These are phyloP conservation scores for Megalops atlanticus DNA, from an alignment of 2,113 vertebrate species.

Conservation along the genomic window DNA sequence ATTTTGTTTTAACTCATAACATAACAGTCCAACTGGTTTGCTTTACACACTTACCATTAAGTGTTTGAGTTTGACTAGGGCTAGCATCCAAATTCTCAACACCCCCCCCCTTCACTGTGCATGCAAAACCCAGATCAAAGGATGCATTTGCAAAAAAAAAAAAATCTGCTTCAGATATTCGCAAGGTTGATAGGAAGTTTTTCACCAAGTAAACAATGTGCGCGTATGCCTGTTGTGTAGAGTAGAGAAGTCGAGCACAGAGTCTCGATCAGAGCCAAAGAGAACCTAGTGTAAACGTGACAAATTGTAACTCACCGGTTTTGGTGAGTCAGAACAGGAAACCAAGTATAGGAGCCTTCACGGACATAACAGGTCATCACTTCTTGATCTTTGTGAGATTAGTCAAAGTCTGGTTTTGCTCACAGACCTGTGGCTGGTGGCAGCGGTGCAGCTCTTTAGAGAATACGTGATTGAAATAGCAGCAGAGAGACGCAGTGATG, in stretches of 20 bases:
- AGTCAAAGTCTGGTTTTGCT: conserved; percentile 58
- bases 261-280: conserved; percentile 37
- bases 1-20: too few species aligned
- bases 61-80: too few species aligned
- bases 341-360: conserved; percentile 62
- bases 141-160: conserved; percentile 42
- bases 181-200: not conserved
- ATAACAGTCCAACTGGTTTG: too few species aligned
- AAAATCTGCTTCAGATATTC: conserved; percentile 47
- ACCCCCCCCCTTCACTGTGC: not conserved
- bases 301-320: conserved; percentile 67
- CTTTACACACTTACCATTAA: too few species aligned
- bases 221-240: too few species aligned
- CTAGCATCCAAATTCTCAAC: not conserved
- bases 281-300: conserved; percentile 59
- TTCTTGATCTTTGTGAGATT: conserved; percentile 65
- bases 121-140: conserved; percentile 1
- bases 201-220: not conserved
- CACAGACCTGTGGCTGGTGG: conserved; percentile 53
- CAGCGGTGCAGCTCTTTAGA: conserved; percentile 55
- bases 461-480: conserved; percentile 59
- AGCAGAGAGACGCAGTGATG: conserved; percentile 25
- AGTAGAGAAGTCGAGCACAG: too few species aligned
- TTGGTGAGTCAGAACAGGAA: conserved; percentile 82
- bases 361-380: conserved; percentile 69